These are phyloP conservation scores for Heliconius aoede DNA, from an alignment of 2,888 invertebrate genomes.

Conservation along the genomic window DNA sequence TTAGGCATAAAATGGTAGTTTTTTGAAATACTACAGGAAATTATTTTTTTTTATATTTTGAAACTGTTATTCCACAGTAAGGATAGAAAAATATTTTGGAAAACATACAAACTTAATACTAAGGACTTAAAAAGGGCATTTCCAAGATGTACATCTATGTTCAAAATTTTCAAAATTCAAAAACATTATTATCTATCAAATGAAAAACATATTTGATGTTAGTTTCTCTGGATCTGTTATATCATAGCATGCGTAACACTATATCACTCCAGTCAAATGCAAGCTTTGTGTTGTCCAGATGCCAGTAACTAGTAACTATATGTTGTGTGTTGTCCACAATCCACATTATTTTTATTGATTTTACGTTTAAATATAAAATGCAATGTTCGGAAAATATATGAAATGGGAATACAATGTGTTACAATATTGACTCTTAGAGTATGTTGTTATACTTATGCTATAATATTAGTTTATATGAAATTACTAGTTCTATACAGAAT, in stretches of 20 bases:
- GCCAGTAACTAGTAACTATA: slow-evolving; percentile 54
- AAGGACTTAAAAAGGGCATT: not conserved
- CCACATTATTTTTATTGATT: slow-evolving; percentile 1
- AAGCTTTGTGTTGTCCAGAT: slow-evolving; percentile 66
- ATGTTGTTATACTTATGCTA: no score
- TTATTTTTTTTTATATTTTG: not conserved
- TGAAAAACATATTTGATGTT: not conserved
- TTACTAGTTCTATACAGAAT: not conserved
- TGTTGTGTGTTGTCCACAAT: slow-evolving; percentile 45
- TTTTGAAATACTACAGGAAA: no score
- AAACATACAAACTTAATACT: no score
- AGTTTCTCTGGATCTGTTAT: slow-evolving; percentile 39
- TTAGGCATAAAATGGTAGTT: not conserved
- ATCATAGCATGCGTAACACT: slow-evolving; percentile 29
- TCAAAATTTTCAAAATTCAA: no score
- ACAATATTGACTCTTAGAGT: no score
- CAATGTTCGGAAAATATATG: no score
- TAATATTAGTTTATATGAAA: not conserved
- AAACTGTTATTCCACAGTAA: no score
- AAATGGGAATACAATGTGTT: no score
- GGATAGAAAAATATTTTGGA: no score
- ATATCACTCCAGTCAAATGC: slow-evolving; percentile 50
- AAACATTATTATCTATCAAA: not conserved
- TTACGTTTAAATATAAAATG: no score
- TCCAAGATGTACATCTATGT: not conserved